Evolutionary conservation across 2,113 vertebrate species (phyloP).

Genomic region (Gasterosteus aculeatus): DNA sequence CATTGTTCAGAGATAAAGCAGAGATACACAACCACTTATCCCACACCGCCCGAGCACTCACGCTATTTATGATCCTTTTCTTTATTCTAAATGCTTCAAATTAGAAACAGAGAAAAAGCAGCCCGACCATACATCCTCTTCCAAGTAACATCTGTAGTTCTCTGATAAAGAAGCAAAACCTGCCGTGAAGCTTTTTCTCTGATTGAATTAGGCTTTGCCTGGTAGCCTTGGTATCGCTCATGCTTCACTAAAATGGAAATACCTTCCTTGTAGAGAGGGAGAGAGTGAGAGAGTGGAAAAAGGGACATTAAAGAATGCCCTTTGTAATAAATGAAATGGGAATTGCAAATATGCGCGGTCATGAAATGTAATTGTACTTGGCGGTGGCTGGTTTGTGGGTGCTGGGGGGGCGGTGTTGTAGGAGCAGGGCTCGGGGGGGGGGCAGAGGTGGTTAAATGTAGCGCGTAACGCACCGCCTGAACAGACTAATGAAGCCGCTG

Average conservation of each 20-base stretch:
- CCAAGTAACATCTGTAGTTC: slow-evolving; percentile 63
- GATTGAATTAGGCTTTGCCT: slow-evolving; percentile 89
- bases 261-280: slow-evolving; percentile 64
- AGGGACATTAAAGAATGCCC: slow-evolving; percentile 86
- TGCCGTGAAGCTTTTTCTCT: slow-evolving; percentile 81
- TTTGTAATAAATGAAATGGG: slow-evolving; percentile 89
- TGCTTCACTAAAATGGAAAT: slow-evolving; percentile 85
- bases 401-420: slow-evolving; percentile 77
- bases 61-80: slow-evolving; percentile 34
- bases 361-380: slow-evolving; percentile 90
- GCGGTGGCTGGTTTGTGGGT: slow-evolving; percentile 83
- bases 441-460: slow-evolving; percentile 88
- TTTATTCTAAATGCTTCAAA: slow-evolving; percentile 47
- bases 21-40: slow-evolving; percentile 30
- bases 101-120: slow-evolving; percentile 45
- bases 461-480: slow-evolving; percentile 84
- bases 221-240: slow-evolving; percentile 85
- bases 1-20: background rate
- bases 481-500: slow-evolving; percentile 89
- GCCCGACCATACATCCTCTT: slow-evolving; percentile 41
- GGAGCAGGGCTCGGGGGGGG: slow-evolving; percentile 71
- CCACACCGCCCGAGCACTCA: slow-evolving; percentile 28
- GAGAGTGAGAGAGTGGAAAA: slow-evolving; percentile 41
- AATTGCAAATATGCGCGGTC: slow-evolving; percentile 88
- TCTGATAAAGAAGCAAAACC: slow-evolving; percentile 62